Evolutionary conservation across 2,888 invertebrate genomes (phyloP).

Genomic region (Cylloceria caligata): DNA sequence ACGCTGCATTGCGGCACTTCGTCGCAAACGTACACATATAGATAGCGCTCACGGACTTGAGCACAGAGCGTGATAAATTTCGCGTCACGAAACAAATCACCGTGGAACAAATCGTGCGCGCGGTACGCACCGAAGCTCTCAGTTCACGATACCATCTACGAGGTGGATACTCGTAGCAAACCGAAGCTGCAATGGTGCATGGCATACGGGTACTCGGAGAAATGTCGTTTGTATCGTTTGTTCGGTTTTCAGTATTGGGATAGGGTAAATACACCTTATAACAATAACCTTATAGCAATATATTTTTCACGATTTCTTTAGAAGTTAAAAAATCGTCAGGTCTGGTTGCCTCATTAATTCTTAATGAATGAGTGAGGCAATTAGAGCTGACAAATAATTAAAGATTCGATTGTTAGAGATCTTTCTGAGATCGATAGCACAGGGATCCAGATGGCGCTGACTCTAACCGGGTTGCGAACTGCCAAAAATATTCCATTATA

Average conservation of each 20-base stretch:
- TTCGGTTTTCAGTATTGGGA: slow-evolving; percentile 11
- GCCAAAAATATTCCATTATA: no score
- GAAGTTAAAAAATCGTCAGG: no score
- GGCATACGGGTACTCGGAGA: background rate
- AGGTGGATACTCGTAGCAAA: slow-evolving; percentile 4
- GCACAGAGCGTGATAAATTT: slow-evolving; percentile 64
- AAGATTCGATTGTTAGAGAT: no score
- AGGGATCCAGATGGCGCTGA: no score
- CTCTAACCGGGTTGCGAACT: no score
- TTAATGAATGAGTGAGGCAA: no score
- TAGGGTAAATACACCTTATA: background rate
- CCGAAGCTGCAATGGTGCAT: background rate
- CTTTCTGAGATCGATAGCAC: no score
- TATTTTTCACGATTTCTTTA: no score
- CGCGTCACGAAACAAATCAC: slow-evolving; percentile 66
- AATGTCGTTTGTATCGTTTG: slow-evolving; percentile 15
- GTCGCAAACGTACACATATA: slow-evolving; percentile 2
- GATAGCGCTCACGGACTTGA: slow-evolving; percentile 17
- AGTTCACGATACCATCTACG: slow-evolving; percentile 57
- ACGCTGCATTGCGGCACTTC: slow-evolving; percentile 14
- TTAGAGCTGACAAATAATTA: no score
- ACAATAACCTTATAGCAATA: no score
- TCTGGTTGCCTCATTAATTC: no score
- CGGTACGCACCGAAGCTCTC: slow-evolving; percentile 8
- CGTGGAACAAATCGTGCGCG: slow-evolving; percentile 62